Percentiles rank a stretch among this genome's conserved stretches.
Conservation (phyloP, 2,797 vertebrate genomes). For the Ctenopoma multispine region DNA sequence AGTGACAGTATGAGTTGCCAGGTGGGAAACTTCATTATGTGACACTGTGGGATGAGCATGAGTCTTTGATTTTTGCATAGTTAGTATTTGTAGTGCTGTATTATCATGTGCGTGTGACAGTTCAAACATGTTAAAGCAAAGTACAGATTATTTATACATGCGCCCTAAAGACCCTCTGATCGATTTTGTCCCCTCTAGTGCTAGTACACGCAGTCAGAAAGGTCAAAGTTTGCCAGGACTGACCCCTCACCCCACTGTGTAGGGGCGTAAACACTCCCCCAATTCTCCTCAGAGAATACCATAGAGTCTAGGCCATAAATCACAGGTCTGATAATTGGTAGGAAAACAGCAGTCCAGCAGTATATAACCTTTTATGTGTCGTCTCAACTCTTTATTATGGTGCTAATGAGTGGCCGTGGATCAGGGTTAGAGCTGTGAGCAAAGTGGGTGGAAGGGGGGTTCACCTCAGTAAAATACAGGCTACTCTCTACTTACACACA, state of each 20-base stretch:
- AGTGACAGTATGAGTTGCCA: no score
- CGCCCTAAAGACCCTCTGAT: constrained; percentile 45
- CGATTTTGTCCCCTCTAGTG: constrained; percentile 51
- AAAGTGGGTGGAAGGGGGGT: constrained; percentile 28
- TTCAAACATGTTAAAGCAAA: constrained; percentile 28
- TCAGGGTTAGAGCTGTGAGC: constrained; percentile 81
- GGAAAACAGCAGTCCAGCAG: constrained; percentile 99
- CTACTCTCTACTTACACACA: constrained; percentile 40
- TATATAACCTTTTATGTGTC: constrained; percentile 99
- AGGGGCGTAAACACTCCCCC: constrained; percentile 76
- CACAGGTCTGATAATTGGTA: constrained; percentile 98
- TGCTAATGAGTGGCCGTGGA: constrained; percentile 98
- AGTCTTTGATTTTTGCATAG: no score
- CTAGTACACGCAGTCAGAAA: constrained; percentile 45
- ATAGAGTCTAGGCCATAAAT: constrained; percentile 95
- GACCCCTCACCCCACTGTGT: constrained; percentile 69
- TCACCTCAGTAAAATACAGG: constrained; percentile 60
- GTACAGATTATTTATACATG: constrained; percentile 50
- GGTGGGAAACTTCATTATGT: no score
- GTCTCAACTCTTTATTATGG: constrained; percentile 99
- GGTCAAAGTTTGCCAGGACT: constrained; percentile 76
- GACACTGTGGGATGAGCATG: no score
- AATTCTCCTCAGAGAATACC: constrained; percentile 90
- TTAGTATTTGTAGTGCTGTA: background rate
- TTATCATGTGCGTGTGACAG: constrained; percentile 3